Conservation (phyloP, 35 echinoderm and acorn worm species). For the Anneissia japonica region DNA sequence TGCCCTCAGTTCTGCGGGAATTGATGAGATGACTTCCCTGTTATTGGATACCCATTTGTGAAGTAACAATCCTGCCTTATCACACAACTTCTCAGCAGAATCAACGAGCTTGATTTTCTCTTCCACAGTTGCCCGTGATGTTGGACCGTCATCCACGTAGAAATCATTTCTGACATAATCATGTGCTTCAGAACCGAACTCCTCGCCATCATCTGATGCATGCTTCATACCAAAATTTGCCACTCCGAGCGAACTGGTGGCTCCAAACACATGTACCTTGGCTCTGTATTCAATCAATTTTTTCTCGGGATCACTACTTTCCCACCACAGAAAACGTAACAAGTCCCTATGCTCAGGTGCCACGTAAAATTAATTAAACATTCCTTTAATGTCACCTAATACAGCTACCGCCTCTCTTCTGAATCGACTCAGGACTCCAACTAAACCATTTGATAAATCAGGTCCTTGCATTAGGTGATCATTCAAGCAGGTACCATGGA, state of each 20-base stretch:
- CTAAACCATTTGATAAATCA: not conserved
- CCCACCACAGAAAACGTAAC: constrained; percentile 1
- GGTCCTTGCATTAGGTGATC: constrained; percentile 28
- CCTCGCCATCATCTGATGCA: constrained; percentile 15
- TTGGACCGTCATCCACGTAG: constrained; percentile 53
- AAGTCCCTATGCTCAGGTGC: too few species aligned
- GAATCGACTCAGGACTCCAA: constrained; percentile 16
- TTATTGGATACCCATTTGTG: constrained; percentile 56
- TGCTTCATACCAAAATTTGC: constrained; percentile 41
- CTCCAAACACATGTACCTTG: constrained; percentile 63
- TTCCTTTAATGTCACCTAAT: too few species aligned
- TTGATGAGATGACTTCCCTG: constrained; percentile 29
- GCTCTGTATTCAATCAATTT: too few species aligned
- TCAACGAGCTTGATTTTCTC: constrained; percentile 40
- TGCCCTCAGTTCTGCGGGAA: constrained; percentile 27
- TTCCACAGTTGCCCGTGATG: constrained; percentile 27
- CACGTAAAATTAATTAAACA: too few species aligned
- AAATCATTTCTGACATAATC: constrained; percentile 37
- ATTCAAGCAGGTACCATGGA: constrained; percentile 38
- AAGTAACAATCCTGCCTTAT: constrained; percentile 26
- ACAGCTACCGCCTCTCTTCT: not conserved
- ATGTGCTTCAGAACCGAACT: constrained; percentile 31
- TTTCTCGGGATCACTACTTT: too few species aligned
- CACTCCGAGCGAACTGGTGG: too few species aligned
- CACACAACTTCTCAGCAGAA: constrained; percentile 20